phyloP scores from a whole-genome alignment of 2,797 vertebrate species.

The Spheniscus humboldti region DNA sequence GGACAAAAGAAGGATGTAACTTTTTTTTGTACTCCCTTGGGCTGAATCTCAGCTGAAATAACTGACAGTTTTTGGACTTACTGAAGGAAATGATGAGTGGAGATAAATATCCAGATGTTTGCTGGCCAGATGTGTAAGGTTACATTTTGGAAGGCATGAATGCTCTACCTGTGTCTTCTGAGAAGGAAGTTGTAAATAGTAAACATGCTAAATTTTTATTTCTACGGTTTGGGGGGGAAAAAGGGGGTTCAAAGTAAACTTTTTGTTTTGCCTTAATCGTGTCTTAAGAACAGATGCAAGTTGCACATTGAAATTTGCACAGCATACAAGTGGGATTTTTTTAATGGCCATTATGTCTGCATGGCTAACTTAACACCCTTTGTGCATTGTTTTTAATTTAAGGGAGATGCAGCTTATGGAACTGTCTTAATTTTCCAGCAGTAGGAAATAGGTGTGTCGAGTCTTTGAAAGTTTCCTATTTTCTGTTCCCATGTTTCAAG shows the following conservation, averaged over 20 bases:
- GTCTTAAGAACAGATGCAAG: neutral
- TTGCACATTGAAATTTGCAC: neutral
- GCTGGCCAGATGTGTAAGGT: conserved; percentile 79
- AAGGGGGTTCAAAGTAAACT: neutral
- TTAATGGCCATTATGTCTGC: neutral
- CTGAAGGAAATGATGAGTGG: conserved; percentile 86
- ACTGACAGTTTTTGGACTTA: conserved; percentile 80
- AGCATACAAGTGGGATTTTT: neutral
- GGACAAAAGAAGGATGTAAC: conserved; percentile 72
- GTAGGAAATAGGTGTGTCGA: conserved; percentile 31
- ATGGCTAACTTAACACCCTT: neutral
- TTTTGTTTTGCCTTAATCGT: neutral
- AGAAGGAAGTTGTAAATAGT: conserved; percentile 74
- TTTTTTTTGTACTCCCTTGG: conserved; percentile 73
- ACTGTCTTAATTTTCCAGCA: conserved; percentile 25
- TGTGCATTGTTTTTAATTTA: conserved; percentile 29
- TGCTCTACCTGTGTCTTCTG: conserved; percentile 73
- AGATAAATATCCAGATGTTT: conserved; percentile 85
- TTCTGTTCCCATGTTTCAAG: conserved; percentile 28
- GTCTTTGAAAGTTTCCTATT: conserved; percentile 19
- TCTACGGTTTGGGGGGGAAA: neutral
- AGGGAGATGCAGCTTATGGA: neutral
- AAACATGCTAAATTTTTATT: conserved; percentile 61
- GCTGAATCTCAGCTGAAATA: conserved; percentile 77
- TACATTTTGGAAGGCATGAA: conserved; percentile 72